Conservation (phyloP, 2,888 invertebrate genomes). For the Yponomeuta evonymella region DNA sequence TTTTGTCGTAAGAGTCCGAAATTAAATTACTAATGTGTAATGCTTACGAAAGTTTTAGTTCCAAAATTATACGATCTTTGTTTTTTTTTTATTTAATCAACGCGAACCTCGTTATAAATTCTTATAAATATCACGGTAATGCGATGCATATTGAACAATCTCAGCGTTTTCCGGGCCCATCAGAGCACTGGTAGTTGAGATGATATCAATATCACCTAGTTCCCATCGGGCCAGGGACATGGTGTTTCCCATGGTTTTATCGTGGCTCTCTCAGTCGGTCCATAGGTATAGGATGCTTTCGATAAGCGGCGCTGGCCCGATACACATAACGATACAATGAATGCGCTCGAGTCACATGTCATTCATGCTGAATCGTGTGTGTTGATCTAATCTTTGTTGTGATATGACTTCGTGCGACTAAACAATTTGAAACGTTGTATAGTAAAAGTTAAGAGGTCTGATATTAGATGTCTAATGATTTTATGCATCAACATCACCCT, state of each 20-base stretch:
- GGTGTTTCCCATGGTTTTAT: conserved; percentile 55
- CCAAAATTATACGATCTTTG: too few relatives aligned
- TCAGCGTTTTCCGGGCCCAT: neutral
- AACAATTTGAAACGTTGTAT: too few relatives aligned
- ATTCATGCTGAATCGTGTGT: conserved; percentile 8
- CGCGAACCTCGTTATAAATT: too few relatives aligned
- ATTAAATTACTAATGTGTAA: too few relatives aligned
- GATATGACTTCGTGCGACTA: neutral
- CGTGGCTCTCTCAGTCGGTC: conserved; percentile 36
- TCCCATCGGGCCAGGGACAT: conserved; percentile 40
- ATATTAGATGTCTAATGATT: too few relatives aligned
- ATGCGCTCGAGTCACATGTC: conserved; percentile 8
- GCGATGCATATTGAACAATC: neutral
- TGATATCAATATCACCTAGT: conserved; percentile 42
- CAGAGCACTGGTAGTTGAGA: neutral
- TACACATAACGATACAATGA: conserved; percentile 7
- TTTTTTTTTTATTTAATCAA: too few relatives aligned
- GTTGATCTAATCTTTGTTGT: neutral
- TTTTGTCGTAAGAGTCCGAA: too few relatives aligned
- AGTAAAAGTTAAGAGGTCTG: too few relatives aligned
- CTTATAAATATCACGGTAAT: too few relatives aligned
- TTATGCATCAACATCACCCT: too few relatives aligned
- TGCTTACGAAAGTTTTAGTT: too few relatives aligned
- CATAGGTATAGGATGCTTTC: conserved; percentile 45
- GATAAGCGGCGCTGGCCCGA: conserved; percentile 45